A percentile compares a stretch with the other conserved stretches of the same genome.
Evolutionary conservation across 2,797 vertebrate genomes (phyloP).

Genomic region (Serranus cabrilla): DNA sequence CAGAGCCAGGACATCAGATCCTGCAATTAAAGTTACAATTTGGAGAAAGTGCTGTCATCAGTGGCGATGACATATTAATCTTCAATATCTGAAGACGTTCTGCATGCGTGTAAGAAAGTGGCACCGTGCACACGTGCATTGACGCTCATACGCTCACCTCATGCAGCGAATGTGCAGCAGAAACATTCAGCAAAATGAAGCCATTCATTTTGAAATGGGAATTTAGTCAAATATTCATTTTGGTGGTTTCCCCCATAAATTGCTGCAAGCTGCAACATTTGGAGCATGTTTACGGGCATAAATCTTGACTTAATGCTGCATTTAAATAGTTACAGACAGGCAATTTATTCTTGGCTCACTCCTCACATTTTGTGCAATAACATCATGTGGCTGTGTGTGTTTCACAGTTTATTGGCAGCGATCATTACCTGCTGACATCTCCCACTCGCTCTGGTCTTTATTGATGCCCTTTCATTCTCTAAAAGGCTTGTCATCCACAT

Average conservation of each 20-base stretch:
- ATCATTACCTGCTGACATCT: constrained; percentile 81
- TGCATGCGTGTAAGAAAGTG: constrained; percentile 12
- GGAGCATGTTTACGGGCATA: constrained; percentile 80
- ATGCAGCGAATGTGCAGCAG: constrained; percentile 50
- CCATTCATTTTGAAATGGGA: constrained; percentile 78
- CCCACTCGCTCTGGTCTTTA: constrained; percentile 70
- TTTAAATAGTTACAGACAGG: constrained; percentile 87
- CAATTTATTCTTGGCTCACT: constrained; percentile 85
- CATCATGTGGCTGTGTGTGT: constrained; percentile 61
- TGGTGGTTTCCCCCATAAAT: constrained; percentile 81
- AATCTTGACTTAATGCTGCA: constrained; percentile 82
- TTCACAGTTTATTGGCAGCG: constrained; percentile 73
- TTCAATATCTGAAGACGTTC: constrained; percentile 18
- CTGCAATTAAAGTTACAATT: constrained; percentile 36
- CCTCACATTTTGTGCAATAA: constrained; percentile 60
- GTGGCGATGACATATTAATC: constrained; percentile 54
- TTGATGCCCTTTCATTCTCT: constrained; percentile 61
- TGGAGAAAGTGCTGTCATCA: constrained; percentile 44
- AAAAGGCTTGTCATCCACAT: constrained; percentile 53
- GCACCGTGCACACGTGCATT: constrained; percentile 3
- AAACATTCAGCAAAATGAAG: constrained; percentile 66
- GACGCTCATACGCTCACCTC: constrained; percentile 7
- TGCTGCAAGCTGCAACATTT: constrained; percentile 84
- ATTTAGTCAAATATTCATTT: constrained; percentile 82
- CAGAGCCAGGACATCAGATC: constrained; percentile 47